Evolutionary conservation across 2,888 invertebrate genomes (phyloP).

Genomic region (Drepanosiphum platanoidis): DNA sequence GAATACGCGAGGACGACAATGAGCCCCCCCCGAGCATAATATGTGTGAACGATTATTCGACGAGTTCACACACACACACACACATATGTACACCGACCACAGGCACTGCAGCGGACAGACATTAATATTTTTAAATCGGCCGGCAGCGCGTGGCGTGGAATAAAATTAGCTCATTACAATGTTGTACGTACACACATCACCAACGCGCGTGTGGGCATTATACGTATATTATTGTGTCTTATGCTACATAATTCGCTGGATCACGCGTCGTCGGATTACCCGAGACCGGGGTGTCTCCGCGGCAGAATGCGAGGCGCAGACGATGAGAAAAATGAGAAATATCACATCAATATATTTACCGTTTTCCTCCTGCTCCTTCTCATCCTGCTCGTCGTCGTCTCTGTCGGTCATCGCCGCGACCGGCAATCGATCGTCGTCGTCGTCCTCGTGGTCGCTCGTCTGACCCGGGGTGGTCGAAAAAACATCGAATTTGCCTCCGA

Average conservation of each 20-base stretch:
- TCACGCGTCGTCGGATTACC: slow-evolving; percentile 17
- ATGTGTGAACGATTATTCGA: neutral
- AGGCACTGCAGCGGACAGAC: neutral
- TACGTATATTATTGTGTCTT: no score
- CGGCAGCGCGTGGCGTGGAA: slow-evolving; percentile 12
- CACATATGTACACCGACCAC: neutral
- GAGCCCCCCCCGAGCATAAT: neutral
- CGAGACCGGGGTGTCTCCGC: no score
- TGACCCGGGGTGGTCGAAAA: neutral
- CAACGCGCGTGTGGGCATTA: neutral
- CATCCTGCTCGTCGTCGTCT: neutral
- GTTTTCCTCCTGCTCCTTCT: neutral
- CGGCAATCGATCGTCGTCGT: neutral
- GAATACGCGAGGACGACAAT: neutral
- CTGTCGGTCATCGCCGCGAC: neutral
- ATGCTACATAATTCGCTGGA: slow-evolving; percentile 39
- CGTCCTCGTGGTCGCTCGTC: neutral
- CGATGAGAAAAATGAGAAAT: neutral
- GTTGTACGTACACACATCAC: neutral
- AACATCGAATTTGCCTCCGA: slow-evolving; percentile 6
- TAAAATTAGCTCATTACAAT: slow-evolving; percentile 21
- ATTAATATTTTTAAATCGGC: slow-evolving; percentile 2
- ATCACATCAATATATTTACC: neutral
- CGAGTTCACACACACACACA: neutral
- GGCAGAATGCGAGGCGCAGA: neutral